Base-by-base conservation (phyloP, 2,888 invertebrate genomes). In the Trachelus troglodyta region DNA sequence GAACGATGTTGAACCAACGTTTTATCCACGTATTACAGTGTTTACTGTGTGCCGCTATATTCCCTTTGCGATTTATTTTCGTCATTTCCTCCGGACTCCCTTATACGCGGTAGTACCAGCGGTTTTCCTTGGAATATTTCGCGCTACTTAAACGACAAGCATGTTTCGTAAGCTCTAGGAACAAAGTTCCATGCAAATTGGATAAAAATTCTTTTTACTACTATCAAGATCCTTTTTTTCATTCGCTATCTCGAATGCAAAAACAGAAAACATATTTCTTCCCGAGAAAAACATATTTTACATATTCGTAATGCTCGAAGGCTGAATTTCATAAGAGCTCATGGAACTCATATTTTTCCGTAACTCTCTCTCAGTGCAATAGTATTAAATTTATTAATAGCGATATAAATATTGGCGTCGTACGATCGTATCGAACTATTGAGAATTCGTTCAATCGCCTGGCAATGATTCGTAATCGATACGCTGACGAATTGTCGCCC, bases 81-180 rank as follows among this genome's bases (percentile, higher is more conserved):
- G 56, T 23, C 23, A 56, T 56, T 56, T 56, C 6, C 23, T 56
- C 9, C 56, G 23, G 23, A 9, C 23, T 23, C 56, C 56, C 23
- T 56, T 56, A 56, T 23, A 23, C 56, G 9, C 23, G 56, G 56
- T 2, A 23, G 23, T 9, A 56, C 2, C 56, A 23, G 69, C 69
- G 69, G 80, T 82, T 83, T 76, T 82, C 81, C 83, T 83, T 81
- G 81, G 73, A 83, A 81, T 80, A 75, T 75, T 80, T 80, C 73
- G 40, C 76, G 73, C 75, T 75, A 69, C 69, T 34, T 30, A 77
- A 37, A 33, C 74, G 78, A 81, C 79, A 77, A 78, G 81, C 80
- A 78, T 82, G 76, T 76, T 73, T 73, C 73, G 23, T 56, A 23
- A 56, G 9, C 56, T 9, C 23, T 56, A 0, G 56, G 23, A 56